Conservation (phyloP, 2,888 invertebrate genomes). For the Galeruca laticollis region DNA sequence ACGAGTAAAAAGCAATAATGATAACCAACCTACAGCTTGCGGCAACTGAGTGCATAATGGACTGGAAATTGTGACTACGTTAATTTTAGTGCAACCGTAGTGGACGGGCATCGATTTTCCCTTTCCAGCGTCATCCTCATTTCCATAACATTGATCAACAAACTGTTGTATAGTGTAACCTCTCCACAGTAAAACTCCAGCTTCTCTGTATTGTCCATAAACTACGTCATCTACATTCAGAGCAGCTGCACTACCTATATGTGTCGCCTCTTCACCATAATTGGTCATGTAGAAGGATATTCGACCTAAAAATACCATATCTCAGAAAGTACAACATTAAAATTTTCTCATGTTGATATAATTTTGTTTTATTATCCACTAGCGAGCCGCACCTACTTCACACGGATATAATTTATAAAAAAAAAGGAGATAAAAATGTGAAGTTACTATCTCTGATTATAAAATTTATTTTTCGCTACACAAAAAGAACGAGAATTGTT, state of each 20-base stretch:
- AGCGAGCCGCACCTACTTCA: too few relatives aligned
- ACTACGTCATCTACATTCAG: conserved; percentile 88
- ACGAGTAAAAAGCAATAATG: neutral
- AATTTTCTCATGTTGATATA: too few relatives aligned
- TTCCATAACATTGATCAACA: conserved; percentile 98
- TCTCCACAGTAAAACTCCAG: conserved; percentile 92
- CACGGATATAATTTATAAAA: neutral
- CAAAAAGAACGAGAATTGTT: too few relatives aligned
- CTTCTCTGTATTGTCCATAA: conserved; percentile 96
- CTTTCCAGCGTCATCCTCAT: conserved; percentile 79
- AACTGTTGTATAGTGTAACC: conserved; percentile 87
- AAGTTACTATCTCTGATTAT: neutral
- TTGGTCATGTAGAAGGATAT: conserved; percentile 99
- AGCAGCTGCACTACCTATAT: conserved; percentile 91
- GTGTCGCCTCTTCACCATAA: conserved; percentile 96
- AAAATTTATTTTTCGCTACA: too few relatives aligned
- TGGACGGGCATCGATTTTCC: conserved; percentile 99
- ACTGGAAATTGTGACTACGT: conserved; percentile 96
- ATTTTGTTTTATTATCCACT: too few relatives aligned
- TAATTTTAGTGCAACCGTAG: conserved; percentile 87
- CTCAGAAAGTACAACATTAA: too few relatives aligned
- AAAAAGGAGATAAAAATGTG: neutral
- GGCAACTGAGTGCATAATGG: conserved; percentile 95
- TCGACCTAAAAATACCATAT: conserved; percentile 64
- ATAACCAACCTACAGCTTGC: conserved; percentile 78